These are phyloP conservation scores for Actias luna DNA, from an alignment of 2,888 invertebrate genomes.

Conservation along the genomic window DNA sequence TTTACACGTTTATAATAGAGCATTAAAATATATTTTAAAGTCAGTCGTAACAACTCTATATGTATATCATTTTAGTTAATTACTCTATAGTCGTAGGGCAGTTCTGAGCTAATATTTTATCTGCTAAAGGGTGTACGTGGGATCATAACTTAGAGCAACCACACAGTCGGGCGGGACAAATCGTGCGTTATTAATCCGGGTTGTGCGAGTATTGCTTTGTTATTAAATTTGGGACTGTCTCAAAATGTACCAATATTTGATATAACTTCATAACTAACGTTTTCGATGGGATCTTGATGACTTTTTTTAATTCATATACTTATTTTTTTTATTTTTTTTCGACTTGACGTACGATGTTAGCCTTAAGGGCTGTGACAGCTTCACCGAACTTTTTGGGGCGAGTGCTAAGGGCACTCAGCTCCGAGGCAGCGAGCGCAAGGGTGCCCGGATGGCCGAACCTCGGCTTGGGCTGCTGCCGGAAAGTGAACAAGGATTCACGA, in stretches of 20 bases:
- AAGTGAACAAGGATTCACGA: no score
- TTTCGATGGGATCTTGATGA: no score
- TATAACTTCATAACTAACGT: neutral
- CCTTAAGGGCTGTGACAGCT: no score
- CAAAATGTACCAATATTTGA: slow-evolving; percentile 1
- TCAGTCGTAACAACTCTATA: slow-evolving; percentile 20
- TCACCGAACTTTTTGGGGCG: no score
- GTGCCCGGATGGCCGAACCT: no score
- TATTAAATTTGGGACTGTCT: slow-evolving; percentile 4
- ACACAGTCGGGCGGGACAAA: slow-evolving; percentile 50
- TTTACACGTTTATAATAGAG: no score
- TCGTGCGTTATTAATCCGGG: slow-evolving; percentile 62
- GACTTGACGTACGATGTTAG: no score
- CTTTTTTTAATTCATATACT: no score
- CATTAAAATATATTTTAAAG: neutral
- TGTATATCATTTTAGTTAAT: slow-evolving; percentile 16
- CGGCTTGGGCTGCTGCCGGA: no score
- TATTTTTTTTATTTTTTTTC: no score
- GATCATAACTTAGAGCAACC: slow-evolving; percentile 57
- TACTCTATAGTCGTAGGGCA: slow-evolving; percentile 19
- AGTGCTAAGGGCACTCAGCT: no score
- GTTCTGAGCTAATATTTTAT: slow-evolving; percentile 60
- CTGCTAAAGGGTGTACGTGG: slow-evolving; percentile 39
- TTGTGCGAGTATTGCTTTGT: neutral
- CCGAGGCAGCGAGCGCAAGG: no score